A percentile compares a stretch with the other conserved stretches of the same genome.
These are phyloP conservation scores for Grallaria varia DNA, from an alignment of 2,113 vertebrate species.

Conservation along the genomic window DNA sequence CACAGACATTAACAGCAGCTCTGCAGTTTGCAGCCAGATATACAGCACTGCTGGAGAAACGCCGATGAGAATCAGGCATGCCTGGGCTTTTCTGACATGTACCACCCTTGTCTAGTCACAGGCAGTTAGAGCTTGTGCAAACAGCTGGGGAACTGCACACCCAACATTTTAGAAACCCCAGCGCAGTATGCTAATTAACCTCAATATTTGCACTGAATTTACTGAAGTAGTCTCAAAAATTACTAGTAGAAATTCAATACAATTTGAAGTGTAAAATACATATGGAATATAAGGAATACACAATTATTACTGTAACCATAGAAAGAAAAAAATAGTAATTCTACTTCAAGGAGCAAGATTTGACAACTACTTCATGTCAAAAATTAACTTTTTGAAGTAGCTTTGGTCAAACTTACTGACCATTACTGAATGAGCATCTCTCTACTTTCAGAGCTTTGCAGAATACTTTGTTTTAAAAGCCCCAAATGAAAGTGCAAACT, in stretches of 20 bases:
- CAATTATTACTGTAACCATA: not conserved
- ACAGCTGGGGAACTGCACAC: not conserved
- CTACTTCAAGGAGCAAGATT: not conserved
- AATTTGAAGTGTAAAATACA: not conserved
- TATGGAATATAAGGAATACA: not conserved
- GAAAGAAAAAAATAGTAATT: not conserved
- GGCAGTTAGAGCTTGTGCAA: not conserved
- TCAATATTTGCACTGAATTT: not conserved
- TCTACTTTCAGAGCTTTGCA: not conserved
- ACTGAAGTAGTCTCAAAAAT: not conserved
- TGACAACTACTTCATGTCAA: not conserved
- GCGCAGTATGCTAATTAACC: not conserved
- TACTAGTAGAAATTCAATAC: not conserved
- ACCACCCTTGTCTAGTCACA: not conserved
- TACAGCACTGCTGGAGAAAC: not conserved
- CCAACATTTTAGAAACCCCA: not conserved
- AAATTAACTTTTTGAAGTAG: not conserved
- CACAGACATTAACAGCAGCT: not conserved
- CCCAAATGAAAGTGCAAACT: not conserved
- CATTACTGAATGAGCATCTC: not conserved
- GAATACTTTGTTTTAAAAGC: not conserved
- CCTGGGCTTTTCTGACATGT: not conserved
- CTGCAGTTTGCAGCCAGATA: not conserved
- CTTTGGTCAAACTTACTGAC: not conserved
- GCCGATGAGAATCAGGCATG: not conserved